These are phyloP conservation scores for Cephus runcator DNA, from an alignment of 2,888 invertebrate genomes.

Conservation along the genomic window DNA sequence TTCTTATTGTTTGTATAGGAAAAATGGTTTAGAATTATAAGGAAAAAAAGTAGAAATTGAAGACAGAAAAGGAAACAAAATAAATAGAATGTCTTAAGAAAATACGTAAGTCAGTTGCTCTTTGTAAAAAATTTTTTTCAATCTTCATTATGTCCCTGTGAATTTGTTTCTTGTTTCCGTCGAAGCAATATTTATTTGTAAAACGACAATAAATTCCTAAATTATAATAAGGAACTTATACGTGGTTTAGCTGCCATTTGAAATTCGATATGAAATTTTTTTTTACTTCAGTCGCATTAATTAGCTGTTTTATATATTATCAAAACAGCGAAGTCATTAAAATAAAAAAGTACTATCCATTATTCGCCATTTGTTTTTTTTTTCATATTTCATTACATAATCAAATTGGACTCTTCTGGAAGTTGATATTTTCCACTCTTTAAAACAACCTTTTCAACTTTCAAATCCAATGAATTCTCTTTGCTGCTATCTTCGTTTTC, in stretches of 20 bases:
- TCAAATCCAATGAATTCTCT: conserved; percentile 40
- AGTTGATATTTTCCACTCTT: conserved; percentile 34
- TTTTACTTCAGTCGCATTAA: neutral
- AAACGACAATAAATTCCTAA: neutral
- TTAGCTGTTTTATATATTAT: neutral
- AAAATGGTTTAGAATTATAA: neutral
- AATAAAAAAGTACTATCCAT: neutral
- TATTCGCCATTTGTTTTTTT: neutral
- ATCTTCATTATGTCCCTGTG: neutral
- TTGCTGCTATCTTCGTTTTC: conserved; percentile 44
- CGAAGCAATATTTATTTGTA: neutral
- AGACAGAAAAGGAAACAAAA: neutral
- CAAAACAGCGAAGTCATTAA: neutral
- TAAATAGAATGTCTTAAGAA: neutral
- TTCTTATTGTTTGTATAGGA: neutral
- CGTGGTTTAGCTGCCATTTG: neutral
- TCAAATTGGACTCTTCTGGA: conserved; percentile 40
- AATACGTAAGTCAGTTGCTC: neutral
- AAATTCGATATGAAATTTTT: neutral
- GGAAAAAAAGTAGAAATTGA: neutral
- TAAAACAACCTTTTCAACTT: conserved; percentile 41
- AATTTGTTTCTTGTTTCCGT: neutral
- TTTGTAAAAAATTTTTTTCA: neutral
- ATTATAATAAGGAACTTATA: neutral
- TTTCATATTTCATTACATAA: conserved; percentile 17